These are phyloP conservation scores for Gephyroberyx darwinii DNA, from an alignment of 2,797 vertebrate species.

Conservation along the genomic window DNA sequence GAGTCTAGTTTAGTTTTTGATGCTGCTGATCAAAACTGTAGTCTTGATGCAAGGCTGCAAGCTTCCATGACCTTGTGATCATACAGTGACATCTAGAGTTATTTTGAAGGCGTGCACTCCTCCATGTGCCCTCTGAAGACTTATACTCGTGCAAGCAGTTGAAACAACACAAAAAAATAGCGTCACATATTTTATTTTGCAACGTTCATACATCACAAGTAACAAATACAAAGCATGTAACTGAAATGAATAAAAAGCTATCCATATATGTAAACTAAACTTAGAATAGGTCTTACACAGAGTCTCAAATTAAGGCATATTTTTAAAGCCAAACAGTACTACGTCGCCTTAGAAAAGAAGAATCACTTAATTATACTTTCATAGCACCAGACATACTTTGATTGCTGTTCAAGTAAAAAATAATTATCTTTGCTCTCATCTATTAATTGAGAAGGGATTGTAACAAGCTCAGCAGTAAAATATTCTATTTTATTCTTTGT, in stretches of 20 bases:
- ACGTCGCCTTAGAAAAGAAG: constrained; percentile 12
- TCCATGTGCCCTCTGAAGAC: too few relatives aligned
- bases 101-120: neutral
- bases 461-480: constrained; percentile 25
- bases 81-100: constrained; percentile 70
- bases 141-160: neutral
- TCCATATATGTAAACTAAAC: too few relatives aligned
- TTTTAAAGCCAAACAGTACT: constrained; percentile 38
- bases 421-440: constrained; percentile 18
- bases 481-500: neutral
- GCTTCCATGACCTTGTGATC: constrained; percentile 11
- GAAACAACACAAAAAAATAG: neutral
- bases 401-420: constrained; percentile 59
- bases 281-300: constrained; percentile 5
- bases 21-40: neutral
- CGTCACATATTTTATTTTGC: constrained; percentile 51
- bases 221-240: constrained; percentile 21
- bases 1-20: too few relatives aligned
- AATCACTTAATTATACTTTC: neutral
- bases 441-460: constrained; percentile 32
- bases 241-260: constrained; percentile 15
- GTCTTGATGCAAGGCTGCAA: neutral
- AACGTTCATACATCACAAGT: constrained; percentile 5
- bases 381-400: constrained; percentile 24
- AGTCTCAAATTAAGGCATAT: constrained; percentile 57